Evolutionary conservation across 2,888 invertebrate genomes (phyloP).

Genomic region (Plebejus anna): DNA sequence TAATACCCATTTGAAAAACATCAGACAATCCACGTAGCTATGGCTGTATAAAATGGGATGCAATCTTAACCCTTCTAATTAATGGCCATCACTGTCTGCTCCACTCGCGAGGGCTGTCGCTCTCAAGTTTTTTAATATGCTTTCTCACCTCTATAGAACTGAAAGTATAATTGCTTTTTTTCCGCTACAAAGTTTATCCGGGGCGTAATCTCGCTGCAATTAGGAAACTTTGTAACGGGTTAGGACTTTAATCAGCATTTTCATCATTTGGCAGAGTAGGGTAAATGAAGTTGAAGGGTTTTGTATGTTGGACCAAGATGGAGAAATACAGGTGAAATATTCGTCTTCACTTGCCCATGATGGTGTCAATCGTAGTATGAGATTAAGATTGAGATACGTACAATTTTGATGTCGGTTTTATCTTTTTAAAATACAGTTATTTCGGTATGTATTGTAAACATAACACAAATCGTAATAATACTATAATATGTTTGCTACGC

Average conservation of each 20-base stretch:
- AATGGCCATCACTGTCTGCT: constrained; percentile 78
- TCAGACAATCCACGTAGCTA: constrained; percentile 2
- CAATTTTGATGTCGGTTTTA: no score
- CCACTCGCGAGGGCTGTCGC: constrained; percentile 71
- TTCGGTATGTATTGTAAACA: no score
- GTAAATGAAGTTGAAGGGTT: not conserved
- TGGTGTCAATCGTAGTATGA: not conserved
- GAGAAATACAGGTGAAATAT: not conserved
- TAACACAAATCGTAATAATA: no score
- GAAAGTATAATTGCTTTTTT: constrained; percentile 75
- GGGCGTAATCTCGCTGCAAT: constrained; percentile 62
- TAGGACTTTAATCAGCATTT: constrained; percentile 34
- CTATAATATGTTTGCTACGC: no score
- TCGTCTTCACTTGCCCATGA: not conserved
- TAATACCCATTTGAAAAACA: constrained; percentile 18
- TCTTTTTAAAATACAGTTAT: no score
- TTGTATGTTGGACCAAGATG: not conserved
- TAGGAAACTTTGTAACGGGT: constrained; percentile 48
- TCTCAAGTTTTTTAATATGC: constrained; percentile 79
- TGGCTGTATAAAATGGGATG: constrained; percentile 21
- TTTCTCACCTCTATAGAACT: constrained; percentile 75
- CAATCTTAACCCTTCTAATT: constrained; percentile 74
- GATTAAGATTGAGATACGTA: no score
- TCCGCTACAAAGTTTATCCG: constrained; percentile 58
- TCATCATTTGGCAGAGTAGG: not conserved